Conservation (phyloP, 2,113 vertebrate genomes). For the Anas platyrhynchos region DNA sequence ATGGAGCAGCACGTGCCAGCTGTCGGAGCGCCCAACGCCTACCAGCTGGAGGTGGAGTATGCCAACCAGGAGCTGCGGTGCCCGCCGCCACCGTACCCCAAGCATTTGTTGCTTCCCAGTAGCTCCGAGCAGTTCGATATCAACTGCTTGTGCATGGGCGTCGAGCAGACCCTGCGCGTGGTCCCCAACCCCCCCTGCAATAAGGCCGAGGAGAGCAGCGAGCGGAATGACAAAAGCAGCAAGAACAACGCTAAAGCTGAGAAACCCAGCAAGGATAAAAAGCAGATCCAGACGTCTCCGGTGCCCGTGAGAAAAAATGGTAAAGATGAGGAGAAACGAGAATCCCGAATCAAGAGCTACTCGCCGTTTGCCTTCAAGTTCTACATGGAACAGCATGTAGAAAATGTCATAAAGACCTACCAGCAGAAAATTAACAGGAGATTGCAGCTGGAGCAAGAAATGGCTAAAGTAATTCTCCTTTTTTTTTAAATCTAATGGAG, state of each 20-base stretch:
- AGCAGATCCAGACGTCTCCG: conserved; percentile 96
- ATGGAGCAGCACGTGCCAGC: conserved; percentile 83
- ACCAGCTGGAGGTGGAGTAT: conserved; percentile 81
- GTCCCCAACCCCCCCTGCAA: conserved; percentile 37
- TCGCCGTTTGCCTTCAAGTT: conserved; percentile 98
- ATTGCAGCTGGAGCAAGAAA: conserved; percentile 95
- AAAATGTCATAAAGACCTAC: conserved; percentile 97
- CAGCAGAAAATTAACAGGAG: conserved; percentile 96
- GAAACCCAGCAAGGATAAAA: conserved; percentile 90
- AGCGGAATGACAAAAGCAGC: conserved; percentile 80
- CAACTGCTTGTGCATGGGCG: conserved; percentile 75
- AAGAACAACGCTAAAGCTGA: conserved; percentile 83
- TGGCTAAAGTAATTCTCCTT: conserved; percentile 89
- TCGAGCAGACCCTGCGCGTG: conserved; percentile 76
- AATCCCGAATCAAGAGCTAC: conserved; percentile 97
- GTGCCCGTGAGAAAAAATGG: conserved; percentile 91
- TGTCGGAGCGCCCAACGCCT: conserved; percentile 75
- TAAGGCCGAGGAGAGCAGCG: conserved; percentile 71
- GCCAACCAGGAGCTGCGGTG: conserved; percentile 85
- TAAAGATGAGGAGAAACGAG: conserved; percentile 93
- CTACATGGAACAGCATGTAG: conserved; percentile 99
- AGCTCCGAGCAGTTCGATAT: conserved; percentile 79
- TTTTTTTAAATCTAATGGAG: neutral
- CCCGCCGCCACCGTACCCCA: conserved; percentile 93
- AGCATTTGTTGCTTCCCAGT: conserved; percentile 84